phyloP scores from a whole-genome alignment of 2,888 invertebrate genomes.

The Parasteatoda lunata region DNA sequence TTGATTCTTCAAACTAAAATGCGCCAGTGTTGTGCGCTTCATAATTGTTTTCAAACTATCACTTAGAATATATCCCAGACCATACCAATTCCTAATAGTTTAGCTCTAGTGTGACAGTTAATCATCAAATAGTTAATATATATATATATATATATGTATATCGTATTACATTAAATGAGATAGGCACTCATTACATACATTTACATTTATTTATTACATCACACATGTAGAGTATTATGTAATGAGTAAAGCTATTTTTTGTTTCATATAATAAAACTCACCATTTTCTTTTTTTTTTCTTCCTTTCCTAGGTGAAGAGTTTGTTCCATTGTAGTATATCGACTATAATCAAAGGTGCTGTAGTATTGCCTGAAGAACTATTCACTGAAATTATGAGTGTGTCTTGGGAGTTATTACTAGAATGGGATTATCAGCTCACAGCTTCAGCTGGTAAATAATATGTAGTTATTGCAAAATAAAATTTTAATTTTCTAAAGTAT shows the following conservation, averaged over 20 bases:
- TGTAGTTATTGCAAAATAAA: not conserved
- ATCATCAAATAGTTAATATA: too few relatives aligned
- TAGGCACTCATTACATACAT: not conserved
- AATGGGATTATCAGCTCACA: constrained; percentile 82
- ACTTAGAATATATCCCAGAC: too few relatives aligned
- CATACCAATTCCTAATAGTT: too few relatives aligned
- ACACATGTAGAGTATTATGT: too few relatives aligned
- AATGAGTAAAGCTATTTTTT: not conserved
- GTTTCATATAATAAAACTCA: not conserved
- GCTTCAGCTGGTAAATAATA: constrained; percentile 75
- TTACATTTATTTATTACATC: too few relatives aligned
- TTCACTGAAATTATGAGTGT: constrained; percentile 89
- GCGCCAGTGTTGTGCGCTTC: too few relatives aligned
- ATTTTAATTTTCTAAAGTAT: too few relatives aligned
- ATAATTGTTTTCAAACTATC: too few relatives aligned
- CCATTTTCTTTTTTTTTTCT: not conserved
- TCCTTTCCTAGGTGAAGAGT: constrained; percentile 79
- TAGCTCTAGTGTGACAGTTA: too few relatives aligned
- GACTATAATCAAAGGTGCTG: constrained; percentile 90
- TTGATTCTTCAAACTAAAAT: too few relatives aligned
- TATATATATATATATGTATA: not conserved
- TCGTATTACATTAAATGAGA: not conserved
- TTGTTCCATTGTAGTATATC: constrained; percentile 93
- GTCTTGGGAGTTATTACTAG: constrained; percentile 95
- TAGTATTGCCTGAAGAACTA: constrained; percentile 89